Percentiles rank a stretch among this genome's conserved stretches.
phyloP scores from a whole-genome alignment of 2,113 vertebrate genomes.

The Crotalus helleri region DNA sequence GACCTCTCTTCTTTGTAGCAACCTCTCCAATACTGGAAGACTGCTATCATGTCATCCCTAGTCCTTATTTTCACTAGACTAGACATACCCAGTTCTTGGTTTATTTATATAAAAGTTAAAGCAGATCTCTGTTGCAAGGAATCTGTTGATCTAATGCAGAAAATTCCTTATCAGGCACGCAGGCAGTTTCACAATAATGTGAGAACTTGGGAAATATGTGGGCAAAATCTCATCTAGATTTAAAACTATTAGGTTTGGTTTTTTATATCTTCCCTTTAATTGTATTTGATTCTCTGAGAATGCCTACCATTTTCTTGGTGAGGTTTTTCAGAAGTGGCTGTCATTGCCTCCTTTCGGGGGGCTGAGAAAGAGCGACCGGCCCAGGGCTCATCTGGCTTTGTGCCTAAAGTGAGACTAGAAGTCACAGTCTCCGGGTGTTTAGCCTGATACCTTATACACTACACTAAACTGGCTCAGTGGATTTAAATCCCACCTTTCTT shows the following conservation, averaged over 20 bases:
- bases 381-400: too few species aligned
- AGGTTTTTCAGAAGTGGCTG: neutral
- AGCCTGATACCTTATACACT: neutral
- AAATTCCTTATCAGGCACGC: neutral
- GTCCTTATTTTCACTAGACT: too few species aligned
- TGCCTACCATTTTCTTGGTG: neutral
- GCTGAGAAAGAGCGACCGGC: too few species aligned
- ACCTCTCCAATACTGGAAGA: too few species aligned
- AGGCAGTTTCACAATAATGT: neutral
- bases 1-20: too few species aligned
- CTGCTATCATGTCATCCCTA: too few species aligned
- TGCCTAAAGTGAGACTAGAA: too few species aligned
- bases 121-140: neutral
- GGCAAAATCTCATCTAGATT: neutral
- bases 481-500: neutral
- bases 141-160: neutral
- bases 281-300: neutral
- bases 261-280: neutral
- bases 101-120: neutral
- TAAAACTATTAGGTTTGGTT: too few species aligned
- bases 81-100: too few species aligned
- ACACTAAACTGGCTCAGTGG: neutral
- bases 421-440: neutral
- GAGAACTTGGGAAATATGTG: neutral
- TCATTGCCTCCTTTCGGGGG: too few species aligned